These are phyloP conservation scores for Cephalopterus ornatus DNA, from an alignment of 2,113 vertebrate species.

Conservation along the genomic window DNA sequence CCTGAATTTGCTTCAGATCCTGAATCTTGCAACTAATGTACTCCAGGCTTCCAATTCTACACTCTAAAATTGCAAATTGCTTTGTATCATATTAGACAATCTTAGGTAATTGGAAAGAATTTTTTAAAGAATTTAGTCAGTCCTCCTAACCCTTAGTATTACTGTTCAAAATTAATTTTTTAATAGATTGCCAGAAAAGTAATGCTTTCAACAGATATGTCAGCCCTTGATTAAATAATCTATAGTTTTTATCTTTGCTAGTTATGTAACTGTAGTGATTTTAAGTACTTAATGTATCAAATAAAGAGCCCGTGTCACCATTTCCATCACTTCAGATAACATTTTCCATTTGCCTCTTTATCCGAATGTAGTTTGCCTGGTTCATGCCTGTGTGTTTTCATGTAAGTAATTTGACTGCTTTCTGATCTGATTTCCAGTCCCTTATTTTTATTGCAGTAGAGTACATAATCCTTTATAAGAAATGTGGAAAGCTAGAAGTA, in stretches of 20 bases:
- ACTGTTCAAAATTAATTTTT: not conserved
- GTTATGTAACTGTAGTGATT: not conserved
- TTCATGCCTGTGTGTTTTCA: slow-evolving; percentile 12
- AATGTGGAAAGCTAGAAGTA: not conserved
- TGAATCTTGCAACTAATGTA: not conserved
- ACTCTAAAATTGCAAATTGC: not conserved
- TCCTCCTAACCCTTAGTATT: not conserved
- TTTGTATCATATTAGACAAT: not conserved
- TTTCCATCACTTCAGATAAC: not conserved
- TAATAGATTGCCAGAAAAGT: not conserved
- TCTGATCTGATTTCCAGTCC: not conserved
- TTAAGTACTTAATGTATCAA: not conserved
- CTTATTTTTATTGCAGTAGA: not conserved
- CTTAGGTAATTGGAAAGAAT: not conserved
- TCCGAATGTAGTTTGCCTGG: not conserved
- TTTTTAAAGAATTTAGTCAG: not conserved
- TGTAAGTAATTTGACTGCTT: slow-evolving; percentile 33
- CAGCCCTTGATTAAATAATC: not conserved
- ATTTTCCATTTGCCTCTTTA: not conserved
- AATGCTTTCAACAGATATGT: not conserved
- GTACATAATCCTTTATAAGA: slow-evolving; percentile 17
- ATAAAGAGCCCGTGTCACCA: not conserved
- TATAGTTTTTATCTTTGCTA: not conserved
- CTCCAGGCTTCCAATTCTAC: not conserved
- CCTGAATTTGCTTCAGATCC: not conserved